These are phyloP conservation scores for Hormiphora californensis DNA, from an alignment of 37 sponge, comb jelly and placozoan species.

Conservation along the genomic window DNA sequence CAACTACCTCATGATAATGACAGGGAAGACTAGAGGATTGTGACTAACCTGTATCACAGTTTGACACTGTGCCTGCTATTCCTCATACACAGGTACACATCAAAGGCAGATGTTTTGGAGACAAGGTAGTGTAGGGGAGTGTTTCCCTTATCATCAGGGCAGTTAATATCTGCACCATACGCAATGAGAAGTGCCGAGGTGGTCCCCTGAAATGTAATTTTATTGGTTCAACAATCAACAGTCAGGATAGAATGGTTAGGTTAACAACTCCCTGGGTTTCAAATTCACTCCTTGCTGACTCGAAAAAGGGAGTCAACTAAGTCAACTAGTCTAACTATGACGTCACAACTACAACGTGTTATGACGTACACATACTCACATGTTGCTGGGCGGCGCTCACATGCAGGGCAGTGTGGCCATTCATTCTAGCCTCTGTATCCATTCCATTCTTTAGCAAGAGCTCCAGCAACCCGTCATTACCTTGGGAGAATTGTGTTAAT, in stretches of 20 bases:
- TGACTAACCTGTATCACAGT: no score
- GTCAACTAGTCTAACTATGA: no score
- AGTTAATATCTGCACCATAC: neutral
- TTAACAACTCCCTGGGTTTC: no score
- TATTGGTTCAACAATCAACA: neutral
- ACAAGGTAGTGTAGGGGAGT: neutral
- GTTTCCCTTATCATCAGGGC: neutral
- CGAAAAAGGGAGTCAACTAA: no score
- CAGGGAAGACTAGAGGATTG: no score
- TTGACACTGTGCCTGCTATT: no score
- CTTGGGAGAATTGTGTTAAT: no score
- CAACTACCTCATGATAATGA: no score
- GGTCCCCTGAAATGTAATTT: neutral
- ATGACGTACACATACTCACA: neutral
- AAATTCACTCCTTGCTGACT: no score
- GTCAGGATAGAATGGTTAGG: no score
- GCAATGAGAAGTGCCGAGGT: neutral
- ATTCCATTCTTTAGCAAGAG: neutral
- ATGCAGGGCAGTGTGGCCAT: neutral
- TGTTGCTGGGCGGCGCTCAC: neutral
- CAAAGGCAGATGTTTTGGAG: neutral
- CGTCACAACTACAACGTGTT: no score
- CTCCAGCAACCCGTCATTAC: slow-evolving; percentile 18
- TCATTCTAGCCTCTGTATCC: neutral
- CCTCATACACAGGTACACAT: neutral